Conservation (phyloP, 1,140 invertebrate genomes). For the Drosophila willistoni region DNA sequence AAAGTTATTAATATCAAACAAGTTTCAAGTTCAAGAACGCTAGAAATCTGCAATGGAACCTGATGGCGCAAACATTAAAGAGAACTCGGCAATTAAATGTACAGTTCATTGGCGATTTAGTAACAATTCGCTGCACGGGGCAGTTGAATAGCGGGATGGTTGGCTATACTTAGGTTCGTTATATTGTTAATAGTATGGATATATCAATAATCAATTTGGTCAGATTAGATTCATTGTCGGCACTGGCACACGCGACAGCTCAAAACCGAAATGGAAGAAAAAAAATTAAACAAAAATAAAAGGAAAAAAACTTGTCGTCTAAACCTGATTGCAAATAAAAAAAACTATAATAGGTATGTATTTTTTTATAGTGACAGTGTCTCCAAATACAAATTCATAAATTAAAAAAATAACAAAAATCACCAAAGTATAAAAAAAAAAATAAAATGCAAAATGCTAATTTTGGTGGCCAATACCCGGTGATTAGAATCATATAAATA, state of each 20-base stretch:
- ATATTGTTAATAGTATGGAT: slow-evolving; percentile 33
- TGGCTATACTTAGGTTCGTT: slow-evolving; percentile 37
- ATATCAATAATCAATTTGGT: slow-evolving; percentile 43
- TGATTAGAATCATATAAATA: slow-evolving; percentile 81
- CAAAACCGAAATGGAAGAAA: slow-evolving; percentile 7
- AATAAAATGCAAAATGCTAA: slow-evolving; percentile 56
- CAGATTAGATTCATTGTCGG: slow-evolving; percentile 32
- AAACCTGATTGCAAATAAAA: slow-evolving; percentile 66
- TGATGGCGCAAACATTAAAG: slow-evolving; percentile 13
- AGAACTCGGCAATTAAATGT: slow-evolving; percentile 4
- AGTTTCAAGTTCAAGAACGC: slow-evolving; percentile 4
- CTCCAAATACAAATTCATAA: slow-evolving; percentile 73
- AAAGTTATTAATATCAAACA: neutral
- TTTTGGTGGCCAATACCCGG: slow-evolving; percentile 49
- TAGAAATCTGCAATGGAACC: neutral
- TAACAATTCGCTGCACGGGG: neutral
- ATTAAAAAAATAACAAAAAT: slow-evolving; percentile 58
- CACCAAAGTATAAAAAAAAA: neutral
- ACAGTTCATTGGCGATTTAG: slow-evolving; percentile 8
- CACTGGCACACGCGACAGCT: slow-evolving; percentile 23
- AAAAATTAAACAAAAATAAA: slow-evolving; percentile 59
- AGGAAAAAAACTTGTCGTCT: slow-evolving; percentile 31
- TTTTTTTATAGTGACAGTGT: slow-evolving; percentile 43
- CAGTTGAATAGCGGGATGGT: neutral
- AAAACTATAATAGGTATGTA: slow-evolving; percentile 78